Base-by-base conservation (phyloP, 53 echinoderm and acorn worm species). In the Actinopyga echinites region DNA sequence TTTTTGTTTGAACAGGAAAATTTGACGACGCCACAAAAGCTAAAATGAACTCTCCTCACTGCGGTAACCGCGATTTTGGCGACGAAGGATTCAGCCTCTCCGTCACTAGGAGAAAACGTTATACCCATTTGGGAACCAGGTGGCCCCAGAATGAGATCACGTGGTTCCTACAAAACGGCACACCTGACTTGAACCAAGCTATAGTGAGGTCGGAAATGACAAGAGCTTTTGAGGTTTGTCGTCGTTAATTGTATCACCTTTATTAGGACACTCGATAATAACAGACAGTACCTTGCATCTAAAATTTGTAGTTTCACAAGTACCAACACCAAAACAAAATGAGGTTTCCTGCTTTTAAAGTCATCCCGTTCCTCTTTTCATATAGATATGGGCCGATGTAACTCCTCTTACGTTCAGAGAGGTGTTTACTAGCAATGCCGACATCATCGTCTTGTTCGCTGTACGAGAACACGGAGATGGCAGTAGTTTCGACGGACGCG, bases 41-140 rank as follows among this genome's bases (percentile, higher is more conserved):
- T 9, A 85, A 88, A 69, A 93, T 93, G 90, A 71, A 56, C 37
- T 82, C 78, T 82, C 93, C 89, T 6, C 64, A 91, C 20, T 95
- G 95, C 62, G 95, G 95, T 12, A 91, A 91, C 28, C 95, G 93
- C 1, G 93, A 95, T 71, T 77, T 77, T 55, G 77, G 33, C 19
- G 12, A 52, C 7, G 44, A 17, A 1, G 77, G 77, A 29, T 57
- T 82, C 36, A 23, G 29, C 21, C 30, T 88, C 25, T 79, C 83
- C 44, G 79, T 80, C 22, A 24, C 69, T 19, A 64, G 92, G 12
- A 89, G 71, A 21, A 89, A 78, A 61, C 86, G 92, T 31, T 92
- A 61, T 31, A 57, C 89, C 11, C 30, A 80, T 6, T 19, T 54
- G 2, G 79, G 79, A 24, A 30, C 69, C 8, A 53, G 30, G 19